Percentiles rank a stretch among this genome's conserved stretches.
Conservation (phyloP, 35 echinoderm and acorn worm species). For the Ptychodera flava region DNA sequence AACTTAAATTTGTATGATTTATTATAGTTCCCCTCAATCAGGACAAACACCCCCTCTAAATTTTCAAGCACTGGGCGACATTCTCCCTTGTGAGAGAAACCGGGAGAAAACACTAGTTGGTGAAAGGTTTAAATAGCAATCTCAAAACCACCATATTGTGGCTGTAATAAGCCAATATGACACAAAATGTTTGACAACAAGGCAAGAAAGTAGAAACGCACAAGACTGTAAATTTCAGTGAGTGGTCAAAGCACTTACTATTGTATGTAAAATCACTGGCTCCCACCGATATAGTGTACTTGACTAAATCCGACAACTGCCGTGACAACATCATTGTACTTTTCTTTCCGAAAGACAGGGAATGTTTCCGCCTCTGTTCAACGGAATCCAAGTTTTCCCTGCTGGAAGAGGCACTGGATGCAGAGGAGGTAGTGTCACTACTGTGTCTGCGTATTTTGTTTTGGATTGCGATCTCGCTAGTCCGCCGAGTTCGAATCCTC, state of each 20-base stretch:
- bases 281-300: conserved; percentile 71
- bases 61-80: no score
- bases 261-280: conserved; percentile 56
- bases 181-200: no score
- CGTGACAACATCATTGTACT: conserved; percentile 70
- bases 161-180: no score
- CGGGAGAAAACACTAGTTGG: no score
- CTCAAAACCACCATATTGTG: no score
- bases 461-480: background rate
- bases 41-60: no score
- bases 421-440: background rate
- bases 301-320: conserved; percentile 82
- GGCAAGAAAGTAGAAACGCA: no score
- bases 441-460: background rate
- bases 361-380: background rate
- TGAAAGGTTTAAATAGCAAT: no score
- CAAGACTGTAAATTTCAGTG: no score
- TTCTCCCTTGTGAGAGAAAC: no score
- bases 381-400: background rate
- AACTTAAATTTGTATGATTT: no score
- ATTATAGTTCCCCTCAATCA: no score
- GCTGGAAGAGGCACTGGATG: background rate
- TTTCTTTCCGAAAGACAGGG: conserved; percentile 15
- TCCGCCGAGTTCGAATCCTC: background rate
- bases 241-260: background rate